Evolutionary conservation across 2,888 invertebrate genomes (phyloP).

Genomic region (Athripsodes cinereus): DNA sequence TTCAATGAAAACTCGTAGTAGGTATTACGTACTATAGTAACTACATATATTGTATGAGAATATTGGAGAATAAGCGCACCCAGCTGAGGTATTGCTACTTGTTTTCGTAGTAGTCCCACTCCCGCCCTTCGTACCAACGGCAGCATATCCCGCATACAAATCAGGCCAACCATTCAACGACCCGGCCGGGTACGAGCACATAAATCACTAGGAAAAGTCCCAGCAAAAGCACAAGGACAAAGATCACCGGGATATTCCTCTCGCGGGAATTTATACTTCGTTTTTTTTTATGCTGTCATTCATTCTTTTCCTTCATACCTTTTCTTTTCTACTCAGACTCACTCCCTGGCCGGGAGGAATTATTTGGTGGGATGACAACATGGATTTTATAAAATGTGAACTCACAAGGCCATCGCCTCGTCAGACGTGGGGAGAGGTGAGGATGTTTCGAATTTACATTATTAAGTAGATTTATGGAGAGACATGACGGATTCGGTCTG

Average conservation of each 20-base stretch:
- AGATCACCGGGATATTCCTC: constrained; percentile 2
- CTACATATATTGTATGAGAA: too few species aligned
- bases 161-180: constrained; percentile 11
- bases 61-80: background rate
- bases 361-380: constrained; percentile 5
- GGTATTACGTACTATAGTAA: too few species aligned
- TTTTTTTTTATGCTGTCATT: background rate
- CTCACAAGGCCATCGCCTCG: background rate
- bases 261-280: constrained; percentile 6
- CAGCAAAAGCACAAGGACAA: background rate
- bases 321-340: background rate
- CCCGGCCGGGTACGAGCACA: constrained; percentile 5
- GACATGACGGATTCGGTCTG: background rate
- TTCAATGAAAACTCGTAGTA: too few species aligned
- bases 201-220: constrained; percentile 11
- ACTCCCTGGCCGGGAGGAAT: background rate
- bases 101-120: background rate
- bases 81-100: background rate
- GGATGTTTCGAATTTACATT: background rate
- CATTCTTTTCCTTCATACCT: background rate
- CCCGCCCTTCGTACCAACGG: background rate
- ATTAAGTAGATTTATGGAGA: background rate
- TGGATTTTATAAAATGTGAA: background rate
- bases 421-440: background rate
- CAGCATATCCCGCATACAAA: constrained; percentile 10